A percentile compares a stretch with the other conserved stretches of the same genome.
Conservation (phyloP, 2,797 vertebrate species). For the Cygnus olor region DNA sequence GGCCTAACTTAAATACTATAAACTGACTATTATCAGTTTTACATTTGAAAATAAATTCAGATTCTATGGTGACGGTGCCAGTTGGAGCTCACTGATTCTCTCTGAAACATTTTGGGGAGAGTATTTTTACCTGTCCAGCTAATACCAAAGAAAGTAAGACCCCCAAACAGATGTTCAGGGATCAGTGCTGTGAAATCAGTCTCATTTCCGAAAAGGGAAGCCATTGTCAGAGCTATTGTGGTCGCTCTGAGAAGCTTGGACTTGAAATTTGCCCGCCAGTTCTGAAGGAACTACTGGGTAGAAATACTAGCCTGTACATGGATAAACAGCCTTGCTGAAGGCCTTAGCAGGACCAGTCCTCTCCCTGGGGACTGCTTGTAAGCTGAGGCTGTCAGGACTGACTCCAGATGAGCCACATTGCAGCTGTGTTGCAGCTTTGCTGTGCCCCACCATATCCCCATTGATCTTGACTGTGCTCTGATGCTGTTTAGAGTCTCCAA, state of each 20-base stretch:
- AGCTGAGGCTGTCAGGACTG: background rate
- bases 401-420: background rate
- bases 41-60: background rate
- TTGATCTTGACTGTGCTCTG: background rate
- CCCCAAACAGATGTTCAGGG: background rate
- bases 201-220: background rate
- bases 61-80: background rate
- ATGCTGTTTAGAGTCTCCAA: background rate
- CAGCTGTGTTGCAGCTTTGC: background rate
- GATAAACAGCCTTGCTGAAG: rapidly evolving
- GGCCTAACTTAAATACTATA: background rate
- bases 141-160: background rate
- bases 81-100: background rate
- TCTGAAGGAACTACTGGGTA: background rate
- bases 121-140: background rate
- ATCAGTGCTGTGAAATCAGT: background rate
- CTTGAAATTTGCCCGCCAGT: background rate
- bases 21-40: background rate
- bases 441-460: too few relatives aligned
- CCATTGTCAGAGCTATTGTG: background rate
- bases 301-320: background rate
- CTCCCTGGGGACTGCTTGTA: background rate
- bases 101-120: background rate
- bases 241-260: background rate
- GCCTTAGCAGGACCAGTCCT: rapidly evolving